These are phyloP conservation scores for Habroteleia sp. DNA, from an alignment of 2,888 invertebrate species.

Conservation along the genomic window DNA sequence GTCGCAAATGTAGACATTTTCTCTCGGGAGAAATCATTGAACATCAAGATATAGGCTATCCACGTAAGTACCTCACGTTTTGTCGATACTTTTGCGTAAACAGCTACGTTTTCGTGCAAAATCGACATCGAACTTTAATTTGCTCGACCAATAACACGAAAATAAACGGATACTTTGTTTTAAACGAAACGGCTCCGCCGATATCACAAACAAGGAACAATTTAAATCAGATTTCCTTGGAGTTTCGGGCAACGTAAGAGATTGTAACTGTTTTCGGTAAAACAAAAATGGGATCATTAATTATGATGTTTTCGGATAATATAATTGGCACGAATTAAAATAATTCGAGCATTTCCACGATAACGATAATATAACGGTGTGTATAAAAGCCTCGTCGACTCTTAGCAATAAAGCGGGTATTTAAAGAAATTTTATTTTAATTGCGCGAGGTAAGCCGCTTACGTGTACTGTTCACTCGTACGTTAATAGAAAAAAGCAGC, in stretches of 20 bases:
- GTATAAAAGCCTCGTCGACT: slow-evolving; percentile 40
- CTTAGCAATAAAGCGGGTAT: slow-evolving; percentile 69
- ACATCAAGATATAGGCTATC: slow-evolving; percentile 55
- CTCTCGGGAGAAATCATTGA: slow-evolving; percentile 75
- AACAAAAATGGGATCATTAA: slow-evolving; percentile 38
- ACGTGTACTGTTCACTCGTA: slow-evolving; percentile 69
- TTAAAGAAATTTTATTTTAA: slow-evolving; percentile 78
- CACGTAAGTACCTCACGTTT: slow-evolving; percentile 74
- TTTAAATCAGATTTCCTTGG: neutral
- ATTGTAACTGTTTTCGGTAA: slow-evolving; percentile 28
- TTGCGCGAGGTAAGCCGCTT: slow-evolving; percentile 79
- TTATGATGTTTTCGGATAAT: slow-evolving; percentile 42
- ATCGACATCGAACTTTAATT: slow-evolving; percentile 58
- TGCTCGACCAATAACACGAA: slow-evolving; percentile 38
- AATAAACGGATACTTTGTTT: slow-evolving; percentile 7
- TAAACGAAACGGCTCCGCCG: neutral
- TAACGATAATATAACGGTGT: slow-evolving; percentile 55
- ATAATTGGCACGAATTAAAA: slow-evolving; percentile 47
- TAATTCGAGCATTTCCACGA: slow-evolving; percentile 23
- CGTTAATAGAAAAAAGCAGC: slow-evolving; percentile 72
- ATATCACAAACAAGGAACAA: neutral
- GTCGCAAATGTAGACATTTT: slow-evolving; percentile 74
- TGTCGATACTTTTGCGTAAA: slow-evolving; percentile 67
- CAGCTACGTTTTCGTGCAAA: slow-evolving; percentile 48
- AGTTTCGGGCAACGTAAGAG: no score